Conservation (phyloP, 2,797 vertebrate species). For the Diplodus sargus region DNA sequence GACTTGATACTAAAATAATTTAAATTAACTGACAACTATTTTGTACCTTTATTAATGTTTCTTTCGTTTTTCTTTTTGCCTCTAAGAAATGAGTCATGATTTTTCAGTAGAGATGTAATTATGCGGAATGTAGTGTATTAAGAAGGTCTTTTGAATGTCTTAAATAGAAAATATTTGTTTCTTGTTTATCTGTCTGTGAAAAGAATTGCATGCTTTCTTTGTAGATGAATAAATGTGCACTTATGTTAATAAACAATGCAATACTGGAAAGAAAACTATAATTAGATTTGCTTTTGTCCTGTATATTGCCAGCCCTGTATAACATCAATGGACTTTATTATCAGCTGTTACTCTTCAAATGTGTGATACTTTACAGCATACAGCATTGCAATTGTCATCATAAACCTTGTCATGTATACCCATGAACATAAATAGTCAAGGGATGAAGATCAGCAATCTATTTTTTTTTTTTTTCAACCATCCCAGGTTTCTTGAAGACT, state of each 20-base stretch:
- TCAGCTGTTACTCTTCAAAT: background rate
- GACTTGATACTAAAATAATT: background rate
- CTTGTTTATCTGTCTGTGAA: conserved; percentile 5
- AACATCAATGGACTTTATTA: background rate
- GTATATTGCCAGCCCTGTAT: background rate
- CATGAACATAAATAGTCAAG: too few species aligned
- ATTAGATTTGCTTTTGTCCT: background rate
- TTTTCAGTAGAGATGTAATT: background rate
- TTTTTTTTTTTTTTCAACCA: too few species aligned
- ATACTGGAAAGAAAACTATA: background rate
- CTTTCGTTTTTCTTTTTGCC: background rate
- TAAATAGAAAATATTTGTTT: background rate
- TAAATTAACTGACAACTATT: background rate
- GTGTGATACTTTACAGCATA: background rate
- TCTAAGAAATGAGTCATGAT: background rate
- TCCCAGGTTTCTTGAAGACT: too few species aligned
- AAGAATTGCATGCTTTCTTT: conserved; percentile 48
- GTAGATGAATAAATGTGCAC: background rate
- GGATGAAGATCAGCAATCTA: too few species aligned
- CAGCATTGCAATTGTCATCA: too few species aligned
- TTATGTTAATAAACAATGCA: conserved; percentile 53
- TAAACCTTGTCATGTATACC: too few species aligned
- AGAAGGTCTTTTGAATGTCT: conserved; percentile 17
- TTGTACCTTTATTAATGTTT: conserved; percentile 1
- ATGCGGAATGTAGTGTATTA: background rate